phyloP scores from a whole-genome alignment of 2,888 invertebrate genomes.

The Nesidiocoris tenuis region DNA sequence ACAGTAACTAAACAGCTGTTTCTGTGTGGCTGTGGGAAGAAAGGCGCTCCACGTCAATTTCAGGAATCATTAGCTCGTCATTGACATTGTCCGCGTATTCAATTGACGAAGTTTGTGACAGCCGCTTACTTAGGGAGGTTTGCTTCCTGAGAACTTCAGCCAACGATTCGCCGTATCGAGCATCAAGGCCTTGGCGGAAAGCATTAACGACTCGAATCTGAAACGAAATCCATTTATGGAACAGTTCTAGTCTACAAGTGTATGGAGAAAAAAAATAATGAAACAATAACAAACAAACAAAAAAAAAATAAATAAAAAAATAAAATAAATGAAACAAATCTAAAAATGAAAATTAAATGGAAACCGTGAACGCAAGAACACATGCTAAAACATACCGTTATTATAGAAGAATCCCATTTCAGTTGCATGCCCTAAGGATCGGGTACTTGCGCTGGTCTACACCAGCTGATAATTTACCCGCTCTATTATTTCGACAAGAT shows the following conservation, averaged over 20 bases:
- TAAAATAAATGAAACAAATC: background rate
- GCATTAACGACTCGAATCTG: conserved; percentile 99
- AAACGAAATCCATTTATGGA: conserved; percentile 55
- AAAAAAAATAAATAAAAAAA: background rate
- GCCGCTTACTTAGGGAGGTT: conserved; percentile 86
- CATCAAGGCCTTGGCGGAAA: conserved; percentile 99
- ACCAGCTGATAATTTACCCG: background rate
- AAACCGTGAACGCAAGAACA: conserved; percentile 8
- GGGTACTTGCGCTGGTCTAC: conserved; percentile 1
- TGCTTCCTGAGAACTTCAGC: conserved; percentile 92
- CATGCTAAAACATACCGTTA: conserved; percentile 48
- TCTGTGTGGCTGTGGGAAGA: conserved; percentile 93
- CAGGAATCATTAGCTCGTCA: conserved; percentile 83
- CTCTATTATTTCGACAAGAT: no score
- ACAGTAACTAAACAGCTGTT: conserved; percentile 75
- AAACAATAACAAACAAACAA: background rate
- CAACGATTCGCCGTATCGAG: conserved; percentile 85
- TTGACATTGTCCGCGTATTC: conserved; percentile 88
- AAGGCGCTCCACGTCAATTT: conserved; percentile 88
- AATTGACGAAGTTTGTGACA: conserved; percentile 88
- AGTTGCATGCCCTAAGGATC: conserved; percentile 47
- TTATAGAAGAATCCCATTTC: conserved; percentile 41
- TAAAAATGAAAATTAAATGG: no score
- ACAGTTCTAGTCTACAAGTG: conserved; percentile 28
- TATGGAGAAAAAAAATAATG: conserved; percentile 31